phyloP scores from a whole-genome alignment of 1,140 invertebrate species.

The Hyphantria cunea region DNA sequence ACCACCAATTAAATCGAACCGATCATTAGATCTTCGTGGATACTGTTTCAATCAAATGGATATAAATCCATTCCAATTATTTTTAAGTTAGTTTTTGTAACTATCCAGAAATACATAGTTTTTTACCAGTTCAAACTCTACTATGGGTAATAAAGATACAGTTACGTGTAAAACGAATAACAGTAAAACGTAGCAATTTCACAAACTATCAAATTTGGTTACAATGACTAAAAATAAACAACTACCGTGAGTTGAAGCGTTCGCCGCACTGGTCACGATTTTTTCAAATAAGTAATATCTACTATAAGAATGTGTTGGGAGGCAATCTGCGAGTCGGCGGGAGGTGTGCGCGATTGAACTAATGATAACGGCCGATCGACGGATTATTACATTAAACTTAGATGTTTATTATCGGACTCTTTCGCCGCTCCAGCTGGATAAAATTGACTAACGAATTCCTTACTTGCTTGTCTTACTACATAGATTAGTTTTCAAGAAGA shows the following conservation, averaged over 20 bases:
- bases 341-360: slow-evolving; percentile 68
- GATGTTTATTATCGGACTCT: slow-evolving; percentile 54
- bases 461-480: too few relatives aligned
- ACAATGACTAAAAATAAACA: slow-evolving; percentile 9
- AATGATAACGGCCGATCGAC: slow-evolving; percentile 72
- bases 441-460: not conserved
- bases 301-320: slow-evolving; percentile 56
- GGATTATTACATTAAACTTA: slow-evolving; percentile 78
- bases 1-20: slow-evolving; percentile 37
- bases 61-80: slow-evolving; percentile 2
- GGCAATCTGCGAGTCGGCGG: slow-evolving; percentile 72
- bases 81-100: slow-evolving; percentile 2
- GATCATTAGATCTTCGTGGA: slow-evolving; percentile 28
- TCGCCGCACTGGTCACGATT: slow-evolving; percentile 19
- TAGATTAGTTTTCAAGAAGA: too few relatives aligned
- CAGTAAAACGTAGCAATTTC: slow-evolving; percentile 7
- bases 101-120: too few relatives aligned
- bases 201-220: slow-evolving; percentile 14
- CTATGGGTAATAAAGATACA: too few relatives aligned
- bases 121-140: too few relatives aligned
- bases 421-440: slow-evolving; percentile 49
- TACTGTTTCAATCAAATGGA: slow-evolving; percentile 1
- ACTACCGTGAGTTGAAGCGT: slow-evolving; percentile 8
- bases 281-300: slow-evolving; percentile 52
- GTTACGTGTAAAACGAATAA: not conserved